These are phyloP conservation scores for Perca fluviatilis DNA, from an alignment of 2,113 vertebrate genomes.

Conservation along the genomic window DNA sequence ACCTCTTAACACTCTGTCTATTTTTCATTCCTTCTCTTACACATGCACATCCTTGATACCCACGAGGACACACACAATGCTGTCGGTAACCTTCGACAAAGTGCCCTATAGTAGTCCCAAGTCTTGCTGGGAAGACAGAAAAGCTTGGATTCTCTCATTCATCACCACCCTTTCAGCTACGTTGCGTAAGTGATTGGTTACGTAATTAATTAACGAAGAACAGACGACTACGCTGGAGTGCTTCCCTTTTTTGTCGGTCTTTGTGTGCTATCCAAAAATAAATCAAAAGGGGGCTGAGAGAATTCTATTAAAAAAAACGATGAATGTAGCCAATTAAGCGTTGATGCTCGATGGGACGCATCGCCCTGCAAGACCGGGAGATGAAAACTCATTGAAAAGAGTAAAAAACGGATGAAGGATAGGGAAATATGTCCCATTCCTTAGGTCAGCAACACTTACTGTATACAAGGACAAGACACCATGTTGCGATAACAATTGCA, in stretches of 20 bases:
- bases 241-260: constrained; percentile 11
- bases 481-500: not conserved
- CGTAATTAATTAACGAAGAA: constrained; percentile 53
- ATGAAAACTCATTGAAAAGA: not conserved
- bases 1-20: not conserved
- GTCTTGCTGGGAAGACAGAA: not conserved
- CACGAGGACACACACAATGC: not conserved
- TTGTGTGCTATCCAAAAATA: constrained; percentile 58
- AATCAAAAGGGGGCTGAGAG: constrained; percentile 22
- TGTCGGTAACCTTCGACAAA: not conserved
- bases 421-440: not conserved
- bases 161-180: constrained; percentile 8
- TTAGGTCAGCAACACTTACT: not conserved
- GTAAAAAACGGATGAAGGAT: not conserved
- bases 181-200: constrained; percentile 47
- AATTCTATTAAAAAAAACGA: constrained; percentile 26
- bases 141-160: not conserved
- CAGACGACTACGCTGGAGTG: constrained; percentile 26
- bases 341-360: not conserved
- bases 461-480: not conserved
- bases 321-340: constrained; percentile 19
- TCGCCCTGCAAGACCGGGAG: not conserved
- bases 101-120: not conserved
- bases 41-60: not conserved
- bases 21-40: not conserved